Evolutionary conservation across 1,140 invertebrate genomes (phyloP), one percentile per base, ranked within the genome.

Genomic region (Hesperophylax magnus): DNA sequence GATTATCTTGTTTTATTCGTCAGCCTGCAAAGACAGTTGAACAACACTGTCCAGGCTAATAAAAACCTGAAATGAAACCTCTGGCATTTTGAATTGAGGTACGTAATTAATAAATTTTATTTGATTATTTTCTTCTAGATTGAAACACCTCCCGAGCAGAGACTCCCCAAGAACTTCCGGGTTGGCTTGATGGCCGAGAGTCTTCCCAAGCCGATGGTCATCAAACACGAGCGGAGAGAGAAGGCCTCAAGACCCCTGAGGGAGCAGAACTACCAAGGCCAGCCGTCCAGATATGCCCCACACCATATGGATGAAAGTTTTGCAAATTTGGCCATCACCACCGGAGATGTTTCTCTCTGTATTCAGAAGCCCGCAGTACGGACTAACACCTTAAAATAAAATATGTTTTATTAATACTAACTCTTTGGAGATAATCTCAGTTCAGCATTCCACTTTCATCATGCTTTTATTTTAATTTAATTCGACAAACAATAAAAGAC

Each of bases 341-440:
- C 87, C 3, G 87, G 87, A 11, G 88, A 89, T 80, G 81, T 89
- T 34, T 89, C 88, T 15, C 34, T 89, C 14, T 84, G 82, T 47
- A 27, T 82, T 27, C 65, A 74, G 58, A 81, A 81, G 75, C 56
- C 69, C n/a, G 82, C 80, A 1, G 60, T 22, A 22, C 20, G 82
- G 67, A 81, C 52, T 47, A 75, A 72, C 52, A 83, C 82, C 24
- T 76, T 83, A 20, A 83, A 83, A 75, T 83, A 72, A 78, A 6
- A 75, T n/a, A 74, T 53, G n/a, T 18, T 54, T 53, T 24, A 65
- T 24, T 60, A 77, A 39, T 39, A 39, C 34, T 6, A 8, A 31
- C 7, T 31, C 31, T 39, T 8, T 39, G 1, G 34, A 39, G 9
- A 39, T 39, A 4, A 9, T 39, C 34, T 39, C 31, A 31, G 3